Base-by-base conservation (phyloP, 2,797 vertebrate species). In the Paedocypris micromegethes region DNA sequence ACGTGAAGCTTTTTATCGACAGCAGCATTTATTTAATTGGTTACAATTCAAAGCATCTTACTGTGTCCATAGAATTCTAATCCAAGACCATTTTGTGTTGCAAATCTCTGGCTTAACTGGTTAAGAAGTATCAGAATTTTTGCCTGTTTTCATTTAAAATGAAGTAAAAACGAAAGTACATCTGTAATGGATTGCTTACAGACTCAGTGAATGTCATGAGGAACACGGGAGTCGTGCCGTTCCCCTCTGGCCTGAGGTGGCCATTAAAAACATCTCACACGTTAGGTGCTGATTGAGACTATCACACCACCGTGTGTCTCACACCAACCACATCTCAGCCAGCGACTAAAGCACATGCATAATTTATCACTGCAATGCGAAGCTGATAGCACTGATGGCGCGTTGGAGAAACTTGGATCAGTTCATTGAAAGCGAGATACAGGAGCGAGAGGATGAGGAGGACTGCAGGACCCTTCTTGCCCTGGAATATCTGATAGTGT, bases 321-420 rank as follows among this genome's bases (percentile, higher is more conserved):
- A 49, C 9, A 44, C 45, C 23, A 62, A 61, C 58, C 45, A 5
- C 51, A 70, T 55, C 51, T 69, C 40, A 4, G 40, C 59, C 45
- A 63, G 43, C 63, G 46, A 70, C 40, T 57, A 6, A 6, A 70
- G 41, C 3, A 41, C 45, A 39, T 63, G 47, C 40, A 70, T 63
- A 63, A 70, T 70, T 50, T 40, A 63, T 70, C 68, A 56, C 53
- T 63, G 68, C 59, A 51, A 70, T 53, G 44, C 59, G 44, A 52
- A 56, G 52, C 68, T 63, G 68, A 70, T 70, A 70, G 41, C 68
- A 70, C 63, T 70, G 68, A 70, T 70, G 59, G 63, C 63, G 59
- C 45, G 52, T 45, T 23, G 49, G n/a, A 70, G 68, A 70, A 56
- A 50, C 53, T 53, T 63, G 46, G 45, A 70, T 63, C 53, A 44